These are phyloP conservation scores for Nanorana parkeri DNA, from an alignment of 2,113 vertebrate genomes.

Conservation along the genomic window DNA sequence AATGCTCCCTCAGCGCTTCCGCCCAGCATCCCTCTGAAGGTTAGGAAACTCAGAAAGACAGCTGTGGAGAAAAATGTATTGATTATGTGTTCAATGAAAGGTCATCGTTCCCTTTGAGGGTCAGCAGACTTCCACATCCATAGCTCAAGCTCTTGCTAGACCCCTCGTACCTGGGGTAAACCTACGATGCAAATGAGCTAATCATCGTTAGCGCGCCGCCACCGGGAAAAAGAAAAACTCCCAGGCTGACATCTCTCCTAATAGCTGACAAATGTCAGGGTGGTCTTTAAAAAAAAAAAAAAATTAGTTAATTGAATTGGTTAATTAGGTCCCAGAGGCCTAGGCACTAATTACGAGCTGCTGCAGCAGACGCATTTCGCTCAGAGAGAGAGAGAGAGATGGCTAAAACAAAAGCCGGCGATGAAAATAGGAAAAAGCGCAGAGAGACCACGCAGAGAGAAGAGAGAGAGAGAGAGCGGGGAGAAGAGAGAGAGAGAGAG, in stretches of 20 bases:
- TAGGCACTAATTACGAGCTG: conserved; percentile 93
- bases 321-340: conserved; percentile 99
- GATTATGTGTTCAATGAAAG: conserved; percentile 90
- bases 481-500: no score
- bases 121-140: conserved; percentile 65
- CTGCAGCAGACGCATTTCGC: conserved; percentile 50
- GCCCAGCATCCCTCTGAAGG: conserved; percentile 72
- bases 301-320: conserved; percentile 99
- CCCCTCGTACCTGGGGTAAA: conserved; percentile 80
- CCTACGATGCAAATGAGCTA: conserved; percentile 87
- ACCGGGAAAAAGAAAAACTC: conserved; percentile 69
- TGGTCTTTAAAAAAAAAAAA: conserved; percentile 81
- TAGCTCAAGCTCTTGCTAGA: conserved; percentile 54
- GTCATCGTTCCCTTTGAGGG: conserved; percentile 81
- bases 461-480: no score
- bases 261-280: conserved; percentile 99
- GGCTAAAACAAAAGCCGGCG: conserved; percentile 85
- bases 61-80: conserved; percentile 82
- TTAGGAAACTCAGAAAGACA: conserved; percentile 68
- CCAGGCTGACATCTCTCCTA: conserved; percentile 83
- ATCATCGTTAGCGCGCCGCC: conserved; percentile 84
- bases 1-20: conserved; percentile 67
- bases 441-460: no score
- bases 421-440: conserved; percentile 63
- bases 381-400: conserved; percentile 66